phyloP scores from a whole-genome alignment of 1,140 invertebrate genomes.

The Onthophagus taurus region DNA sequence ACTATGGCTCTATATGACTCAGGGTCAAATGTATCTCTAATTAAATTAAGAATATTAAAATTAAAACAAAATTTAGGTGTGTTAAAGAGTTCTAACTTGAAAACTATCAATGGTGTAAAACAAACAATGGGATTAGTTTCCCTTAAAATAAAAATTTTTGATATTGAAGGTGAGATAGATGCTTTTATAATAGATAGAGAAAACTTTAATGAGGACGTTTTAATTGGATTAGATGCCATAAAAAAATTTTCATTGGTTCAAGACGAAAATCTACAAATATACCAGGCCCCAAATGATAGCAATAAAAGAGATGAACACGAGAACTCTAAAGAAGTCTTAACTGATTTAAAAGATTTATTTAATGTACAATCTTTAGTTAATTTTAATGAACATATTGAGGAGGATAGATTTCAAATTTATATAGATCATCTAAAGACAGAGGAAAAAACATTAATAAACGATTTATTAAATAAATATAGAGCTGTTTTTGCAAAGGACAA shows the following conservation, averaged over 20 bases:
- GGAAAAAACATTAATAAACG: constrained; percentile 9
- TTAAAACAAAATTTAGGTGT: background rate
- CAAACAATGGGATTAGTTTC: constrained; percentile 21
- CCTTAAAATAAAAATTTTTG: constrained; percentile 23
- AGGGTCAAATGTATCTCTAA: background rate
- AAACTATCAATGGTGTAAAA: constrained; percentile 27
- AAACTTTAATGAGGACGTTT: constrained; percentile 29
- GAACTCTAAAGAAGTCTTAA: constrained; percentile 3
- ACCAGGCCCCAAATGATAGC: background rate
- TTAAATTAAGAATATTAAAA: background rate
- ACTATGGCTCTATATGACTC: background rate
- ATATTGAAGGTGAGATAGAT: constrained; percentile 25
- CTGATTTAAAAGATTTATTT: background rate
- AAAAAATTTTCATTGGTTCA: constrained; percentile 16
- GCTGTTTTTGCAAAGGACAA: constrained; percentile 35
- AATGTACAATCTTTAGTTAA: constrained; percentile 21
- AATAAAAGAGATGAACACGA: constrained; percentile 6
- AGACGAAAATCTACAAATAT: constrained; percentile 16
- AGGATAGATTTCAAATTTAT: constrained; percentile 24
- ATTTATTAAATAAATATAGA: constrained; percentile 20
- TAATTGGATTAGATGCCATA: constrained; percentile 26
- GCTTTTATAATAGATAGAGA: constrained; percentile 27
- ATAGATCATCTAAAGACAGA: constrained; percentile 23
- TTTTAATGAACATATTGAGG: constrained; percentile 31
- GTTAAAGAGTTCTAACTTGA: constrained; percentile 11